Evolutionary conservation across 2,113 vertebrate genomes (phyloP), one percentile per base, ranked within the genome.

Genomic region (Phodopus roborovskii): DNA sequence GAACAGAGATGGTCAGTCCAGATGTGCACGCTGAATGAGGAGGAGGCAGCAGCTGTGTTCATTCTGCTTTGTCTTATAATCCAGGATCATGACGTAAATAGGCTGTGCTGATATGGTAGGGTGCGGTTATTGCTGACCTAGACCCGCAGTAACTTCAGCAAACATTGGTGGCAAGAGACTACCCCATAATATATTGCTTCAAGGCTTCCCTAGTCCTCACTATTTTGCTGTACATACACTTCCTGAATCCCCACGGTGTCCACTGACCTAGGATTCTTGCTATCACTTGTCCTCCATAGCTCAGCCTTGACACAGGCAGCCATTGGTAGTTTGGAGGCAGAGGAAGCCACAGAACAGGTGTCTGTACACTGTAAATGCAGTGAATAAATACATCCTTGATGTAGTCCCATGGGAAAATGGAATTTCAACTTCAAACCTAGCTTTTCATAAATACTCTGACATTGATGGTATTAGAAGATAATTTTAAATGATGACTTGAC

Each of bases 341-440:
- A 91, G 33, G 48, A 45, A 30, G 71, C 60, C 71, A 30, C 82
- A 83, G 82, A n/a, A 78, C 56, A 75, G 8, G 8, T 75, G 12
- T 88, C 58, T 62, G 10, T 50, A 50, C 33, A 24, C 70, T 45
- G 53, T 33, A 88, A 58, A 78, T 42, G 48, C 20, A 82, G 30
- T 64, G 74, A 48, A 28, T 81, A n/a, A 26, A 45, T 45, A 26
- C 22, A 53, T 92, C 82, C 45, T 85, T 95, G 62, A 84, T 1
- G 2, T 33, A 22, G 42, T 5, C 28, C 83, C 45, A 56, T 81
- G 71, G 71, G 96, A 33, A 88, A 82, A 81, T 77, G 56, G 39
- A 36, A 50, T 93, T 95, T 74, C 30, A 71, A 66, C 95, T 94
- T 92, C 36, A 88, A 92, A 53, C 5, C n/a, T 84, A 39, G 33